Base-by-base conservation (phyloP, 2,113 vertebrate genomes). In the Oostethus manadensis region DNA sequence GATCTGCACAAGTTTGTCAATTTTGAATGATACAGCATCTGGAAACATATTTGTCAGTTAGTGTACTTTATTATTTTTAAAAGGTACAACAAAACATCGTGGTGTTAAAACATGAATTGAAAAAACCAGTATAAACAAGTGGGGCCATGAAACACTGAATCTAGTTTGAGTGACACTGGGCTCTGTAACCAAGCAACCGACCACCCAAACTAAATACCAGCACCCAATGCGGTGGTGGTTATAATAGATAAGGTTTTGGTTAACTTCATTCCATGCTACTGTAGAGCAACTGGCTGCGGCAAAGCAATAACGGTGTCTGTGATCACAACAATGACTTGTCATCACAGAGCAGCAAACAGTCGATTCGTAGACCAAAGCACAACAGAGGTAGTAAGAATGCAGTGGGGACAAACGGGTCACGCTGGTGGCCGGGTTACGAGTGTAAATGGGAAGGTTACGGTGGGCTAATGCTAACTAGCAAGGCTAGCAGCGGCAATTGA, bases 11-110 rank as follows among this genome's bases (percentile, higher is more conserved):
- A n/a, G 16, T n/a, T 33, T 33, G 17, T 35, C 21, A 2, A 18
- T 46, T 45, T 81, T 76, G 56, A 89, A 90, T 86, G 77, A 89
- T 76, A 82, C 87, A 89, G 87, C 74, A 69, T 78, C 65, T 80
- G 79, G 81, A 85, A 87, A 86, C 84, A 76, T 51, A 81, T 77
- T 88, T 85, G 73, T 72, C 64, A 87, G 68, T 86, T 77, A 73
- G 63, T 82, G 78, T 80, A 80, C 83, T 87, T 90, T 89, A 88
- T 90, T 90, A 74, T 87, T 73, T 82, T 62, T 71, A 67, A 70
- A 68, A 61, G 3, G 44, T 79, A 85, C 81, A 59, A 68, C 44
- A 81, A 43, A n/a, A 62, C 54, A 75, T 55, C 56, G 6, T 55
- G 18, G 53, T 17, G 6, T 35, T 8, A 40, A n/a, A 40, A 55